Base-by-base conservation (phyloP, 53 echinoderm and acorn worm genomes). In the Hippasteria phrygiana region DNA sequence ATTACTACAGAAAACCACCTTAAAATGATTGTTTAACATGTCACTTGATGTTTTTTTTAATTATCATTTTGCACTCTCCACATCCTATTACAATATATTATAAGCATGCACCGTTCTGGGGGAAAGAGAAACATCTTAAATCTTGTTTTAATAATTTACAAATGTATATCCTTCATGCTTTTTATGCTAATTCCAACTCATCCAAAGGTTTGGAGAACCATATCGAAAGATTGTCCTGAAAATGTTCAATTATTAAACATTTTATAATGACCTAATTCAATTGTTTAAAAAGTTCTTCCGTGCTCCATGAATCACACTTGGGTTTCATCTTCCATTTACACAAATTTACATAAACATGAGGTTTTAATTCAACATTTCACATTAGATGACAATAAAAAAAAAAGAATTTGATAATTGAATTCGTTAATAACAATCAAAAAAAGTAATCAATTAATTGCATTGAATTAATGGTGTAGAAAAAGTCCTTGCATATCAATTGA, bases 61-160 rank as follows among this genome's bases (percentile, higher is more conserved):
- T 43, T 28, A 43, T 81, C 65, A 65, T 59, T n/a, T 66, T 81
- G 45, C 81, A 81, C 81, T 81, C 63, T 62, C 63, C 55, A 43
- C 40, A 47, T 85, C 65, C 20, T 67, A 69, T 67, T 85, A 85
- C 55, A 78, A 18, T 54, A 77, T 55, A 53, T 28, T 53, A 66
- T 48, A 70, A 83, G 85, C 85, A 85, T 85, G 85, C 85, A 85
- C 85, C 85, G 51, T 71, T 48, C 55, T 34, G 67, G 67, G 43
- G 22, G 31, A n/a, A 77, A 31, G 41, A 42, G 46, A 62, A 80
- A 80, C 77, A 80, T 41, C 59, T 80, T 59, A 8, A 17, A 62
- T 42, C 24, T 80, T 27, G 42, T 41, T 36, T 35, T 1, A 37
- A 12, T 67, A 1, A 33, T 31, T 35, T 67, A 22, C n/a, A 20